Base-by-base conservation (phyloP, 2,888 invertebrate genomes). In the Oligia strigilis region DNA sequence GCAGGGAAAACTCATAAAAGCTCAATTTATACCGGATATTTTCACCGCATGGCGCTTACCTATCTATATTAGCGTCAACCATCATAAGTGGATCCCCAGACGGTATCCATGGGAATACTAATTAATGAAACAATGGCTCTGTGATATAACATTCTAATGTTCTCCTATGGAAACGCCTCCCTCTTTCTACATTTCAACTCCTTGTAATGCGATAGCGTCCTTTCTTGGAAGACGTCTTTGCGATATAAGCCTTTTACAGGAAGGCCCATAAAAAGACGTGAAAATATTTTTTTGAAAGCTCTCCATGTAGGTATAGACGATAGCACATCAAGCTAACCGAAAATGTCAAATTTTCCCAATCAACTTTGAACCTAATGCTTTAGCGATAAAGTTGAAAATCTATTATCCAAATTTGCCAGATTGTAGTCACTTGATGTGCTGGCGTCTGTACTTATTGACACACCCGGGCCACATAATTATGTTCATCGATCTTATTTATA, bases 31-130 rank as follows among this genome's bases (percentile, higher is more conserved):
- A 5, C 19, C n/a, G 3, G 17, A 36, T 36, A 17, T 46, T 17
- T 43, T 17, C 11, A 36, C 46, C 17, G 11, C 43, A 43, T 43
- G 43, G 43, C 11, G n/a, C 13, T 46, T 55, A 36, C 8, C 36
- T 23, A 60, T n/a, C 11, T 60, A 58, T 58, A 23, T 60, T n/a
- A n/a, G n/a, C 4, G 11, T 11, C 58, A n/a, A 52, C 40, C 23
- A 43, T 36, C 4, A 40, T 49, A 75, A 40, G 19, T 52, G 14
- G 62, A 55, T 6, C n/a, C 43, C 43, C 19, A 65, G 62, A 43
- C 69, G 43, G 70, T 66, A 52, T 60, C 78, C 72, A 55, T 36
- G 69, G 43, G 62, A 69, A 55, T 23, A 40, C n/a, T 52, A 36
- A 66, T n/a, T 55, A 55, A 55, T 64, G 40, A 36, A 52, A 43